These are phyloP conservation scores for Coptotermes formosanus DNA, from an alignment of 1,140 invertebrate genomes.

Conservation along the genomic window DNA sequence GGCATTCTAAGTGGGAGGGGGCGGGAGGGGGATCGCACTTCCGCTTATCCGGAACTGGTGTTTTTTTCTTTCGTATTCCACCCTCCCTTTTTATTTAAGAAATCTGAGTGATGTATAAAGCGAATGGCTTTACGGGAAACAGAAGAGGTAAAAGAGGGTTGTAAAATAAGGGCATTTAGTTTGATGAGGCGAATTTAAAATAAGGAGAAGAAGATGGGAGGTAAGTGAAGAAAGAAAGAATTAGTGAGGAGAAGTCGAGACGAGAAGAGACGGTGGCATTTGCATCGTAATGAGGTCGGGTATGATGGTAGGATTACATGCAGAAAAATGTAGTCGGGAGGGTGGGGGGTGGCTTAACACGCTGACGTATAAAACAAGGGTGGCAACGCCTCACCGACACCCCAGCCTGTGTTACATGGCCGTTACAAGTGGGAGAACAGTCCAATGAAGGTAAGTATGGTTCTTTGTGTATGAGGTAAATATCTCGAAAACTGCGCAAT, in stretches of 20 bases:
- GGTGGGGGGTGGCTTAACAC: neutral
- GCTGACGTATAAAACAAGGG: no score
- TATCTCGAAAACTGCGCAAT: no score
- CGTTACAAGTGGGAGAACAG: no score
- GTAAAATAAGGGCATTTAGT: conserved; percentile 28
- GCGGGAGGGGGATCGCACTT: no score
- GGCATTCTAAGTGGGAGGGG: no score
- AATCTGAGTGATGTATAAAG: conserved; percentile 17
- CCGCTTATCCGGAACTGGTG: no score
- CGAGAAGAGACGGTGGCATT: neutral
- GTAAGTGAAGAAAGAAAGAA: neutral
- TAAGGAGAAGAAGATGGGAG: neutral
- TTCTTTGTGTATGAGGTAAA: no score
- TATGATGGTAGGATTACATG: conserved; percentile 21
- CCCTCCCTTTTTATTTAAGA: neutral
- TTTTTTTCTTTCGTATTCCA: no score
- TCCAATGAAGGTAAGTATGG: no score
- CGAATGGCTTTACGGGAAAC: conserved; percentile 8
- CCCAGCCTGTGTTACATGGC: no score
- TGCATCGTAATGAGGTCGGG: conserved; percentile 23
- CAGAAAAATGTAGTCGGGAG: neutral
- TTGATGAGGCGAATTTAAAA: conserved; percentile 28
- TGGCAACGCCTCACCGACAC: no score
- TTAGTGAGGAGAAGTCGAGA: neutral
- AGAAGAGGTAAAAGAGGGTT: conserved; percentile 22